Evolutionary conservation across 2,888 invertebrate species (phyloP).

Genomic region (Drosophila testacea): DNA sequence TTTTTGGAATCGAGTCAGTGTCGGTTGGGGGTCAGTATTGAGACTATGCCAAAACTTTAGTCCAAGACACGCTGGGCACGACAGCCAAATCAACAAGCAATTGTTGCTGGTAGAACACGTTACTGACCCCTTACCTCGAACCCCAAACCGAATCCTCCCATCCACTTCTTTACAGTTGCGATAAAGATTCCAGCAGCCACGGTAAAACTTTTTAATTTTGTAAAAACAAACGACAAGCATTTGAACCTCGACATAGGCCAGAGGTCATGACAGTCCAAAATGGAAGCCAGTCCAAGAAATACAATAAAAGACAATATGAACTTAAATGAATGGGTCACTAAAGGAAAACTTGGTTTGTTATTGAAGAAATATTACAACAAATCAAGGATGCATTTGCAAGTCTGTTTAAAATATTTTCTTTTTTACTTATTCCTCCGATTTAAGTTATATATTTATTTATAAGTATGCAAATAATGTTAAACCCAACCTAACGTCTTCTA

Average conservation of each 20-base stretch:
- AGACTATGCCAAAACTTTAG: constrained; percentile 64
- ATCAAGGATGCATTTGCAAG: neutral
- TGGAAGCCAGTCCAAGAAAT: neutral
- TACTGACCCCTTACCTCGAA: constrained; percentile 6
- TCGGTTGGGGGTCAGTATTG: constrained; percentile 40
- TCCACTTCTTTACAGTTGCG: constrained; percentile 21
- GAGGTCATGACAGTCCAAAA: constrained; percentile 32
- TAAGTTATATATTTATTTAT: too few species aligned
- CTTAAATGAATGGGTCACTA: constrained; percentile 20
- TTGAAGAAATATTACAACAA: constrained; percentile 10
- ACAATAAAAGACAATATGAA: neutral
- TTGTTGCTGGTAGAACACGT: constrained; percentile 76
- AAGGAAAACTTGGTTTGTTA: constrained; percentile 16
- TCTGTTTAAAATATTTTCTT: neutral
- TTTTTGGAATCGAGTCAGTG: constrained; percentile 30
- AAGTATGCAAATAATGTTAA: too few species aligned
- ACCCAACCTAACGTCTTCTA: neutral
- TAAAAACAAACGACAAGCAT: constrained; percentile 68
- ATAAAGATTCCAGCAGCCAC: constrained; percentile 62
- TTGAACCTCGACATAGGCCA: constrained; percentile 48
- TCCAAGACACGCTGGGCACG: constrained; percentile 41
- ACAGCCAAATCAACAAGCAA: constrained; percentile 76
- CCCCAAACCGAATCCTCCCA: constrained; percentile 12
- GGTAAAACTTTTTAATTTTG: constrained; percentile 70
- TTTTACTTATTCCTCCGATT: neutral